phyloP scores from a whole-genome alignment of 2,888 invertebrate genomes.

The Mythimna pallens region DNA sequence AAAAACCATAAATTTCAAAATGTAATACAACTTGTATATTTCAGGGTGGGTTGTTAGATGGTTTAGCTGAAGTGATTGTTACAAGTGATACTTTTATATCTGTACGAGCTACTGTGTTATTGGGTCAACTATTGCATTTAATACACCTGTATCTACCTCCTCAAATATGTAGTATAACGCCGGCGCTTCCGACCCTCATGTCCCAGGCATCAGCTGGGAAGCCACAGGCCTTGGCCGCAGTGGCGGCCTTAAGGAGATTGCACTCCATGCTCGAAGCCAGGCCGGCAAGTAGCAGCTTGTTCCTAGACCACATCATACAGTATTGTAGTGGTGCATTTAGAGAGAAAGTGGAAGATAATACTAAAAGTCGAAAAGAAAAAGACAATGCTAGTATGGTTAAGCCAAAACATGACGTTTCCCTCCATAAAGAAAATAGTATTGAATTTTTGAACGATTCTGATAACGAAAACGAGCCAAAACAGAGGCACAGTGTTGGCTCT shows the following conservation, averaged over 20 bases:
- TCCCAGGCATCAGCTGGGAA: slow-evolving; percentile 95
- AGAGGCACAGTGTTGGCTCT: slow-evolving; percentile 86
- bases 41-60: slow-evolving; percentile 95
- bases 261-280: slow-evolving; percentile 95
- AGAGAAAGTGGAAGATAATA: slow-evolving; percentile 77
- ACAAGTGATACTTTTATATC: slow-evolving; percentile 97
- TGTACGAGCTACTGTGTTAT: slow-evolving; percentile 96
- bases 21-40: slow-evolving; percentile 49
- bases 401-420: slow-evolving; percentile 72
- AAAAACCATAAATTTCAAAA: background rate
- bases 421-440: slow-evolving; percentile 81
- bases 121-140: slow-evolving; percentile 97
- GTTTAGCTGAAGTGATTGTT: slow-evolving; percentile 97
- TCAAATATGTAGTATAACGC: slow-evolving; percentile 93
- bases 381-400: slow-evolving; percentile 81
- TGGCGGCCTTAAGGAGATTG: slow-evolving; percentile 94
- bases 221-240: slow-evolving; percentile 95
- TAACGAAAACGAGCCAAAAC: slow-evolving; percentile 82
- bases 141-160: slow-evolving; percentile 96
- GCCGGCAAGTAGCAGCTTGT: slow-evolving; percentile 95
- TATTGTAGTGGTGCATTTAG: slow-evolving; percentile 86
- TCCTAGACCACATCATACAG: slow-evolving; percentile 95
- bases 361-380: slow-evolving; percentile 83
- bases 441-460: slow-evolving; percentile 86
- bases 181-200: slow-evolving; percentile 95